phyloP scores from a whole-genome alignment of 1,140 invertebrate genomes.

The Drosophila prosaltans region DNA sequence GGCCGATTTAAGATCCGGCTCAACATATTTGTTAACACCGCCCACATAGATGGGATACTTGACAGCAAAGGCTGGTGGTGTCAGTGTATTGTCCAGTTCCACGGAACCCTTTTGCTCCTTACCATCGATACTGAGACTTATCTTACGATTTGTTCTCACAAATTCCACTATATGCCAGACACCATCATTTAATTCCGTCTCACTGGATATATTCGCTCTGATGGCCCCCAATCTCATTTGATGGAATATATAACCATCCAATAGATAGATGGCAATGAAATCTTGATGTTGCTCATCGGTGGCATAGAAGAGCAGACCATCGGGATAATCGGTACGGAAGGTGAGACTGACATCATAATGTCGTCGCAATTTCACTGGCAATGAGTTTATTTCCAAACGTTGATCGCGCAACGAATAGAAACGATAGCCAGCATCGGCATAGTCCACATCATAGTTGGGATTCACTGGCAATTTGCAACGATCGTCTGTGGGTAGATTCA shows the following conservation, averaged over 20 bases:
- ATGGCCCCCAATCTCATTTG: slow-evolving; percentile 88
- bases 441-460: slow-evolving; percentile 78
- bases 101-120: slow-evolving; percentile 85
- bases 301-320: slow-evolving; percentile 94
- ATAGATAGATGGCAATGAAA: slow-evolving; percentile 92
- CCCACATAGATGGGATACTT: slow-evolving; percentile 91
- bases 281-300: slow-evolving; percentile 88
- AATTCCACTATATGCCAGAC: slow-evolving; percentile 92
- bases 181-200: slow-evolving; percentile 89
- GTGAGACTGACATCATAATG: slow-evolving; percentile 91
- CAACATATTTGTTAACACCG: slow-evolving; percentile 84
- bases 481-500: slow-evolving; percentile 65
- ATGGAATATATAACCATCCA: slow-evolving; percentile 90
- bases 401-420: slow-evolving; percentile 88
- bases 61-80: slow-evolving; percentile 85
- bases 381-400: slow-evolving; percentile 87
- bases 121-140: slow-evolving; percentile 85
- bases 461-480: slow-evolving; percentile 84
- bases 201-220: slow-evolving; percentile 85
- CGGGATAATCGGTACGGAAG: slow-evolving; percentile 90
- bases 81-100: slow-evolving; percentile 84
- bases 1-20: slow-evolving; percentile 50
- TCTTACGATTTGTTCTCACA: slow-evolving; percentile 84
- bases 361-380: slow-evolving; percentile 86
- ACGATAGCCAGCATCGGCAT: slow-evolving; percentile 70